phyloP scores from a whole-genome alignment of 2,888 invertebrate genomes.

The Harpagoxenus sublaevis region DNA sequence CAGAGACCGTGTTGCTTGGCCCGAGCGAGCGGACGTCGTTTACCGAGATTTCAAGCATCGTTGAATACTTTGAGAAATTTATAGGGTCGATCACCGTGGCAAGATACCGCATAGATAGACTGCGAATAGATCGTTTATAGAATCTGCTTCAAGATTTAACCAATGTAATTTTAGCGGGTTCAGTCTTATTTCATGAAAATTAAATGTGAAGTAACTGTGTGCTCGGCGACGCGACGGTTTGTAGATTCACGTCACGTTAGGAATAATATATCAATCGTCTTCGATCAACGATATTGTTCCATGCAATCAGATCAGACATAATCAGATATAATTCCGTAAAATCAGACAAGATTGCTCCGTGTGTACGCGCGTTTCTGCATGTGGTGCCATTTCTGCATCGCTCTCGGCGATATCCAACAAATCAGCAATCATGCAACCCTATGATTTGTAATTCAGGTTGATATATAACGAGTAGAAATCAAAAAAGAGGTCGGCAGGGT shows the following conservation, averaged over 20 bases:
- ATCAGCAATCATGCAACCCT: not conserved
- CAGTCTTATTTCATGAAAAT: not conserved
- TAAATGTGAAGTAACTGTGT: not conserved
- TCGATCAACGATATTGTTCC: not conserved
- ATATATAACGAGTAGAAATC: not conserved
- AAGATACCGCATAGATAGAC: not conserved
- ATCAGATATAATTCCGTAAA: constrained; percentile 2
- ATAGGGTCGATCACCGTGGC: not conserved
- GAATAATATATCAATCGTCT: constrained; percentile 25
- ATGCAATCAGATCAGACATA: constrained; percentile 5
- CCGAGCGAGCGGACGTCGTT: constrained; percentile 23
- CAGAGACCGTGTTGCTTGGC: constrained; percentile 26
- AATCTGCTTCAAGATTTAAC: constrained; percentile 6
- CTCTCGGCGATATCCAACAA: not conserved
- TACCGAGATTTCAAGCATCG: constrained; percentile 52
- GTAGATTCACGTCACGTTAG: not conserved
- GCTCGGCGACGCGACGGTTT: not conserved
- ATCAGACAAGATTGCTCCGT: not conserved
- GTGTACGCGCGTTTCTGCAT: not conserved
- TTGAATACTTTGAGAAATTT: constrained; percentile 53
- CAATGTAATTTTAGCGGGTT: not conserved
- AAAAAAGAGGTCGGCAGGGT: not conserved
- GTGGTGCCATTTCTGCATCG: constrained; percentile 4
- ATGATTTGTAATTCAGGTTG: constrained; percentile 21
- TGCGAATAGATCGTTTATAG: constrained; percentile 6